Percentiles rank a stretch among this genome's conserved stretches.
Conservation (phyloP, 2,888 invertebrate genomes). For the Micoletzkya japonica region DNA sequence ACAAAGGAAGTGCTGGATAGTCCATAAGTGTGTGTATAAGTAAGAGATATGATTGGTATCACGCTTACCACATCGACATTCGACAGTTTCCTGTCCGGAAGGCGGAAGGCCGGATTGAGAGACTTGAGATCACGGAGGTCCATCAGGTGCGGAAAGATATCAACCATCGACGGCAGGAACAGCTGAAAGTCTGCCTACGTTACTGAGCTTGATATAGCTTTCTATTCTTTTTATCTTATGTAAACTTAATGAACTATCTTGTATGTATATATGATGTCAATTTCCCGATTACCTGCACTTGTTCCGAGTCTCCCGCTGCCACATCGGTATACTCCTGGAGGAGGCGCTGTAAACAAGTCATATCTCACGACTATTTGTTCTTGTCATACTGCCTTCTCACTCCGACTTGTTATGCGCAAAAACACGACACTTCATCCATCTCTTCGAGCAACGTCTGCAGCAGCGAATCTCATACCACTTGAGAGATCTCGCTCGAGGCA, state of each 20-base stretch:
- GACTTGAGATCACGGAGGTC: background rate
- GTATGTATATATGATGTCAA: background rate
- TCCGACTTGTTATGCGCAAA: too few species aligned
- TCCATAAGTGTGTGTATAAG: background rate
- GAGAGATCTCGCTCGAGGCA: too few species aligned
- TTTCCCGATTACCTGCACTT: background rate
- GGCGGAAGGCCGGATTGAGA: constrained; percentile 6
- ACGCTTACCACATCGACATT: background rate
- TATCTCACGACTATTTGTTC: too few species aligned
- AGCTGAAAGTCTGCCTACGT: background rate
- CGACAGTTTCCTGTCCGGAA: background rate
- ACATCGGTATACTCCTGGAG: too few species aligned
- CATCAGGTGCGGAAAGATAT: constrained; percentile 13
- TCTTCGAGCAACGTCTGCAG: too few species aligned
- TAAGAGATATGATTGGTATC: background rate
- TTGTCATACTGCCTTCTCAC: too few species aligned
- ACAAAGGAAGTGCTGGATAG: background rate
- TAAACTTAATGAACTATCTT: background rate
- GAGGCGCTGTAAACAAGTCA: too few species aligned
- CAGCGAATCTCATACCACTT: too few species aligned
- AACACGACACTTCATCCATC: too few species aligned
- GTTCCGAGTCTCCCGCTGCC: too few species aligned
- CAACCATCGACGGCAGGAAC: background rate
- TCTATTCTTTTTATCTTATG: background rate
- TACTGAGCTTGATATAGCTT: background rate